Percentiles rank a stretch among this genome's conserved stretches.
phyloP scores from a whole-genome alignment of 2,797 vertebrate genomes.

The Danio albolineatus region DNA sequence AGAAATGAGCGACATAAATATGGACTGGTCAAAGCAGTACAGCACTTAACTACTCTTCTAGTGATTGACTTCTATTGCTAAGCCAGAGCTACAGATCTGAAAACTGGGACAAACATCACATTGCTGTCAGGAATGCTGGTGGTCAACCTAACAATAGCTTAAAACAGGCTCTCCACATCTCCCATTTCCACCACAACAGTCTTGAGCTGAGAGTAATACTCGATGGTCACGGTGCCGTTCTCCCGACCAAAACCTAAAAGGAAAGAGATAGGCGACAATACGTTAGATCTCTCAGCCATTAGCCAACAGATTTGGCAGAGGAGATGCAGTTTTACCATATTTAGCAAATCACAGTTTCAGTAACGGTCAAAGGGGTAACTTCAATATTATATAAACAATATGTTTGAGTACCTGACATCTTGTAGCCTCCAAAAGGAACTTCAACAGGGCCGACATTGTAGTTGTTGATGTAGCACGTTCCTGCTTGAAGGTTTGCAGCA shows the following conservation, averaged over 20 bases:
- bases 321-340: not conserved
- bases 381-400: not conserved
- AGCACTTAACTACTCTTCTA: no score
- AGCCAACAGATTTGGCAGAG: not conserved
- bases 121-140: not conserved
- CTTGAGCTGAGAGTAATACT: conserved; percentile 96
- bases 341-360: not conserved
- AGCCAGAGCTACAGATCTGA: not conserved
- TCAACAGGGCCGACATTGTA: conserved; percentile 91
- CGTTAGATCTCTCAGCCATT: not conserved
- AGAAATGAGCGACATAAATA: not conserved
- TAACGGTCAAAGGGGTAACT: not conserved
- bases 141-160: conserved; percentile 19
- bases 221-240: conserved; percentile 89
- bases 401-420: conserved; percentile 86
- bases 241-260: conserved; percentile 92
- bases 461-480: conserved; percentile 96
- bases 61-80: not conserved
- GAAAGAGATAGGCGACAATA: not conserved
- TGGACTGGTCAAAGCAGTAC: not conserved
- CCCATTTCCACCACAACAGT: conserved; percentile 96
- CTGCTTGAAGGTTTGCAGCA: conserved; percentile 88
- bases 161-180: conserved; percentile 88
- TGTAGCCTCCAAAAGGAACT: conserved; percentile 95
- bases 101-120: not conserved